Evolutionary conservation across 2,888 invertebrate species (phyloP), one percentile per base, ranked within the genome.

Genomic region (Digitonthophagus gazella): DNA sequence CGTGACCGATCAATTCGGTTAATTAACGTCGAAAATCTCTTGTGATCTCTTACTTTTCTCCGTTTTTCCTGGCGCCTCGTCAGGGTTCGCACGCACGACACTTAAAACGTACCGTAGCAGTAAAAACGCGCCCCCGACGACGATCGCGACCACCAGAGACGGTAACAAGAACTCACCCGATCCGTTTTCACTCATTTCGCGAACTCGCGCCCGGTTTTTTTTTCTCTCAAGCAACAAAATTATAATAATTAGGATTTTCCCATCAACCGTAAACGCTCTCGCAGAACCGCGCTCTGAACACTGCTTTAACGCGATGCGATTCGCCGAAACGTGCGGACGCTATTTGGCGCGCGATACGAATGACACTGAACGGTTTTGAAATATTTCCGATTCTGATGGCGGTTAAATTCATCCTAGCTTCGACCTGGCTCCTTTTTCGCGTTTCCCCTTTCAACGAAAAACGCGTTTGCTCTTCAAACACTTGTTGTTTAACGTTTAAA

Each of bases 31-130:
- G 18, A 44, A 57, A 57, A 22, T 64, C 11, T 15, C 28, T 3
- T 3, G 20, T 57, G 69, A 61, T 56, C 79, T 80, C 78, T 80
- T 80, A 76, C 76, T 78, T 77, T 68, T 67, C 65, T 69, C 61
- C 18, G 8, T 61, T 11, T 18, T 19, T 61, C 61, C n/a, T n/a
- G 5, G 14, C 18, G n/a, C 72, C 22, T 72, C 70, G 64, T 72
- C 74, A 72, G 72, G 71, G 66, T 74, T 73, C 56, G 74, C 72
- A 66, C 78, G 76, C 71, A 79, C 75, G 69, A 77, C 74, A 70
- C 76, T 78, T 64, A 79, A 69, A 69, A 80, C 77, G 72, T 80
- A 80, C 68, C 76, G 73, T 67, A 80, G 74, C 66, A 81, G 68
- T 54, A 79, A 72, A 68, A 77, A 77, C 73, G 76, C 77, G 68